Percentiles rank a stretch among this genome's conserved stretches.
Conservation (phyloP, 2,113 vertebrate species). For the Pteruthius melanotis region DNA sequence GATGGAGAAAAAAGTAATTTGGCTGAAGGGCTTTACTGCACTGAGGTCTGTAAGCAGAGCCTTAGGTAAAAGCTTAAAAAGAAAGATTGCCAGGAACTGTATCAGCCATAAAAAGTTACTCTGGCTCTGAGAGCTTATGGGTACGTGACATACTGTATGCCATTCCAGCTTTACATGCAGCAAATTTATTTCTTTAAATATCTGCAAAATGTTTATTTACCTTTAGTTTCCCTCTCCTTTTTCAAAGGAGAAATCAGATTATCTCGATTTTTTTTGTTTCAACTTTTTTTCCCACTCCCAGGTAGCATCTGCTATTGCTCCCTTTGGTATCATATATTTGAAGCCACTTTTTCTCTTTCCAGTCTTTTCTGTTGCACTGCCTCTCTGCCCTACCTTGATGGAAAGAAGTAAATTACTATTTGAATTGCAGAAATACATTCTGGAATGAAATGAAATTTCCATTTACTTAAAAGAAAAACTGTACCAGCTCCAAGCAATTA, state of each 20-base stretch:
- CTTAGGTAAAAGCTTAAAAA: not conserved
- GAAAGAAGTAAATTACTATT: not conserved
- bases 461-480: constrained; percentile 9
- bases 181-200: not conserved
- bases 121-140: not conserved
- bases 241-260: not conserved
- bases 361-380: not conserved
- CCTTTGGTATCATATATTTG: not conserved
- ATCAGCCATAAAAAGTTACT: constrained; percentile 29
- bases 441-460: not conserved
- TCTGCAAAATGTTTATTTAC: not conserved
- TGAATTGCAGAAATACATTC: not conserved
- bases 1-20: constrained; percentile 39
- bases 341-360: not conserved
- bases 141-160: not conserved
- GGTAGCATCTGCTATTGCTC: not conserved
- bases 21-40: constrained; percentile 49
- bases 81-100: not conserved
- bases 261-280: not conserved
- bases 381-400: not conserved
- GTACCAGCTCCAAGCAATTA: not conserved
- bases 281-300: not conserved
- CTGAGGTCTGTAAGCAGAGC: constrained; percentile 26
- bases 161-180: not conserved
- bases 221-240: not conserved